phyloP scores from a whole-genome alignment of 2,888 invertebrate species.

The Agriopis aurantiaria region DNA sequence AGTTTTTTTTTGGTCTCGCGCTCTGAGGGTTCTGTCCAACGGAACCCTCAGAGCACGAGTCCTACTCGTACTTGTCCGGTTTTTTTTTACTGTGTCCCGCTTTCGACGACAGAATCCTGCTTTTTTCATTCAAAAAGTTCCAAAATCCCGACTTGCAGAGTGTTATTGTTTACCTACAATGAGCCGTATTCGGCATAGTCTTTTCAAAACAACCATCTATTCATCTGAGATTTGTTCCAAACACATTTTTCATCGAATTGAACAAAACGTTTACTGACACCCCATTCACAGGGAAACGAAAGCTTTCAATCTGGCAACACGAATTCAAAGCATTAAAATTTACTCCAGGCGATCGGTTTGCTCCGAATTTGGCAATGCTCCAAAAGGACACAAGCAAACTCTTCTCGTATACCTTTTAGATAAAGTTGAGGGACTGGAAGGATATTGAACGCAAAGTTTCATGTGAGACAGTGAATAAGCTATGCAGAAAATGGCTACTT shows the following conservation, averaged over 20 bases:
- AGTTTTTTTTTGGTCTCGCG: too few relatives aligned
- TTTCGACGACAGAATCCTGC: too few relatives aligned
- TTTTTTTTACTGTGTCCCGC: too few relatives aligned
- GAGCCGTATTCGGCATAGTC: too few relatives aligned
- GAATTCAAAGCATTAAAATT: slow-evolving; percentile 27
- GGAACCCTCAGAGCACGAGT: too few relatives aligned
- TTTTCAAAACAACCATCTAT: too few relatives aligned
- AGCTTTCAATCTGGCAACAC: slow-evolving; percentile 28
- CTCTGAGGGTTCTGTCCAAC: too few relatives aligned
- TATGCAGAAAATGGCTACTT: background rate
- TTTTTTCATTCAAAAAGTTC: too few relatives aligned
- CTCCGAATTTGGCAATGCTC: slow-evolving; percentile 25
- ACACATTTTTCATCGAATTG: slow-evolving; percentile 12
- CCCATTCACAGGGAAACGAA: slow-evolving; percentile 19
- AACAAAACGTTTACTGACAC: slow-evolving; percentile 10
- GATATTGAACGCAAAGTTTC: slow-evolving; percentile 1
- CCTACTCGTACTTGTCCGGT: too few relatives aligned
- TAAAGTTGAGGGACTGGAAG: slow-evolving; percentile 11
- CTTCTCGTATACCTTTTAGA: background rate
- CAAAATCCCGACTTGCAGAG: too few relatives aligned
- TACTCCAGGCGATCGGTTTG: slow-evolving; percentile 27
- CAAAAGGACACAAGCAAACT: slow-evolving; percentile 5
- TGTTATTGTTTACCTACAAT: too few relatives aligned
- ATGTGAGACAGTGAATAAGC: slow-evolving; percentile 17
- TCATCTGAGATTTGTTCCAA: background rate